A percentile compares a stretch with the other conserved stretches of the same genome.
These are phyloP conservation scores for Empidonax alnorum DNA, from an alignment of 2,113 vertebrate genomes.

Conservation along the genomic window DNA sequence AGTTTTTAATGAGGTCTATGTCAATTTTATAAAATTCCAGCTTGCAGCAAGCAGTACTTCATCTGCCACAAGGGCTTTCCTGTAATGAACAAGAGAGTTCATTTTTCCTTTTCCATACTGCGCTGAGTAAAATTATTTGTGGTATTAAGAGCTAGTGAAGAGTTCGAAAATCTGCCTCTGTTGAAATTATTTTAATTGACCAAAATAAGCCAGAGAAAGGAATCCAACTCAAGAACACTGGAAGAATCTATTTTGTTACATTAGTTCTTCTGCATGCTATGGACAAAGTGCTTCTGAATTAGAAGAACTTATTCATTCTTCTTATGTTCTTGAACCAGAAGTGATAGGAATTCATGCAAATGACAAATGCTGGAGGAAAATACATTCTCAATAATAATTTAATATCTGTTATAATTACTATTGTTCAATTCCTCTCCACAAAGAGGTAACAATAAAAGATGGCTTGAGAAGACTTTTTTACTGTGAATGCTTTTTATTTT, in stretches of 20 bases:
- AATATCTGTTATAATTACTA: background rate
- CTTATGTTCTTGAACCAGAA: background rate
- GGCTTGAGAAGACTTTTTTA: background rate
- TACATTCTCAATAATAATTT: background rate
- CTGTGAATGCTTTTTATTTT: background rate
- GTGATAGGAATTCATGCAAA: background rate
- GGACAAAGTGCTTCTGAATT: background rate
- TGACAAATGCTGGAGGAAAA: background rate
- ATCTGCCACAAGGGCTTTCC: background rate
- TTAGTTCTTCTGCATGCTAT: background rate
- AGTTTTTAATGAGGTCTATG: background rate
- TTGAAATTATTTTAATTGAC: constrained; percentile 22
- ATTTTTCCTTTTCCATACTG: background rate
- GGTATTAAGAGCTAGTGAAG: background rate
- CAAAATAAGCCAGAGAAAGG: background rate
- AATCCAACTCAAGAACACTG: background rate
- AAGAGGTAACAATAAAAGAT: background rate
- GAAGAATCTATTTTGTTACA: background rate
- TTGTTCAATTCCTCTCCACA: background rate
- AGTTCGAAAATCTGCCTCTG: background rate
- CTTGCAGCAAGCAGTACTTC: background rate
- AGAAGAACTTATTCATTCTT: background rate
- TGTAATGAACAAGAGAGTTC: background rate
- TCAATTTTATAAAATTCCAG: background rate
- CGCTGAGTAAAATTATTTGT: background rate